Percentiles rank a stretch among this genome's conserved stretches.
Conservation (phyloP, 1,140 invertebrate genomes). For the Drosophila biarmipes region DNA sequence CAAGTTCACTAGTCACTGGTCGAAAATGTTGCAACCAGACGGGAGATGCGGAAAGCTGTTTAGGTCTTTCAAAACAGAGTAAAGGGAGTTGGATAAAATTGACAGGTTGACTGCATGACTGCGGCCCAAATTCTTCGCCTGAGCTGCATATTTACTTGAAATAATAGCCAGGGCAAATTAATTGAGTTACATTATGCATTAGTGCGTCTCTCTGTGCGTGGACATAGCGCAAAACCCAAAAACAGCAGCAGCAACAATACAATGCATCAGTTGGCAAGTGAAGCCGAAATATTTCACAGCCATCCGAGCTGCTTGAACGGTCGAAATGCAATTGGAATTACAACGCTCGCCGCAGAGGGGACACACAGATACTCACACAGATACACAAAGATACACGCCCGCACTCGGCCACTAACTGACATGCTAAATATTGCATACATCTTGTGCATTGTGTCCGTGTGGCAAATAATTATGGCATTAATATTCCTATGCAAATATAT, state of each 20-base stretch:
- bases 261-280: conserved; percentile 57
- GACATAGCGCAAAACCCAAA: conserved; percentile 53
- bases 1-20: conserved; percentile 12
- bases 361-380: conserved; percentile 14
- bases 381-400: conserved; percentile 7
- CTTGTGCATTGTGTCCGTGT: conserved; percentile 69
- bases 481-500: conserved; percentile 79
- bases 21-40: neutral
- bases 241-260: conserved; percentile 27
- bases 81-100: conserved; percentile 6
- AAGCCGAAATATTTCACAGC: conserved; percentile 75
- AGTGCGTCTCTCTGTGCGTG: conserved; percentile 32
- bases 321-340: conserved; percentile 60
- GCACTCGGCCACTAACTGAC: conserved; percentile 35
- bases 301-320: conserved; percentile 29
- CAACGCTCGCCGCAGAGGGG: conserved; percentile 34
- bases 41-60: neutral
- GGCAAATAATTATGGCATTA: conserved; percentile 81
- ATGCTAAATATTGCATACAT: conserved; percentile 72
- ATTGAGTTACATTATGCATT: conserved; percentile 70
- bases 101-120: conserved; percentile 26
- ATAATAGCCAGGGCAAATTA: conserved; percentile 71
- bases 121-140: conserved; percentile 26
- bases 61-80: conserved; percentile 3
- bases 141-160: conserved; percentile 22